phyloP scores from a whole-genome alignment of 2,113 vertebrate species.

The Potamarius usumacintae region DNA sequence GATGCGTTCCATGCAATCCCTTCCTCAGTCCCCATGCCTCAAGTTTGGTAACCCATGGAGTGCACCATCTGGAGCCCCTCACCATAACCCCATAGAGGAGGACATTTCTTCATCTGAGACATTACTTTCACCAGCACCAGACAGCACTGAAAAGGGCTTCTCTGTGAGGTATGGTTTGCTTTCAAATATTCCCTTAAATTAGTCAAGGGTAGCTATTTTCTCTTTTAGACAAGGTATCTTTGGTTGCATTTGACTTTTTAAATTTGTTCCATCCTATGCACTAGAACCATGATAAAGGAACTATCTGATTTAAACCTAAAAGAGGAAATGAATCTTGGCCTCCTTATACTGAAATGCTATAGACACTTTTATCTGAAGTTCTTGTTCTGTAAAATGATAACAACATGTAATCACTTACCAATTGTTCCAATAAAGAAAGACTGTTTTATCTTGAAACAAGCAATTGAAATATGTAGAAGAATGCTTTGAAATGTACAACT shows the following conservation, averaged over 20 bases:
- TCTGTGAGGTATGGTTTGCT: slow-evolving; percentile 83
- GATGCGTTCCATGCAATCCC: slow-evolving; percentile 83
- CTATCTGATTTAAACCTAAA: slow-evolving; percentile 36
- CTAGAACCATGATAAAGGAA: slow-evolving; percentile 19
- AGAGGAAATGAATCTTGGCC: slow-evolving; percentile 43
- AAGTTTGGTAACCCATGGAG: slow-evolving; percentile 55
- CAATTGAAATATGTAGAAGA: slow-evolving; percentile 17
- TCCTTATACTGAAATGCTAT: slow-evolving; percentile 25
- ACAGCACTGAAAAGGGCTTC: slow-evolving; percentile 77
- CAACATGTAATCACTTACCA: slow-evolving; percentile 9
- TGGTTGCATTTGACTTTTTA: neutral
- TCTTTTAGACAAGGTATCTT: slow-evolving; percentile 5
- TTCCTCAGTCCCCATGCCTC: slow-evolving; percentile 65
- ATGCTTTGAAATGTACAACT: slow-evolving; percentile 21
- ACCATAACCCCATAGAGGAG: slow-evolving; percentile 56
- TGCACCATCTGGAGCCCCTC: slow-evolving; percentile 42
- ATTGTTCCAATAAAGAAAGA: neutral
- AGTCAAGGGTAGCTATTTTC: slow-evolving; percentile 8
- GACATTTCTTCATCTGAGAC: slow-evolving; percentile 41
- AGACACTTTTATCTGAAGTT: slow-evolving; percentile 42
- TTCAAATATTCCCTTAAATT: slow-evolving; percentile 12
- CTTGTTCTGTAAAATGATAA: slow-evolving; percentile 44
- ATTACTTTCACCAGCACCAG: neutral
- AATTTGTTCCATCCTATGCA: slow-evolving; percentile 10
- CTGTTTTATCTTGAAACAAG: neutral